phyloP scores from a whole-genome alignment of 2,113 vertebrate species.

The Herpetotheres cachinnans region DNA sequence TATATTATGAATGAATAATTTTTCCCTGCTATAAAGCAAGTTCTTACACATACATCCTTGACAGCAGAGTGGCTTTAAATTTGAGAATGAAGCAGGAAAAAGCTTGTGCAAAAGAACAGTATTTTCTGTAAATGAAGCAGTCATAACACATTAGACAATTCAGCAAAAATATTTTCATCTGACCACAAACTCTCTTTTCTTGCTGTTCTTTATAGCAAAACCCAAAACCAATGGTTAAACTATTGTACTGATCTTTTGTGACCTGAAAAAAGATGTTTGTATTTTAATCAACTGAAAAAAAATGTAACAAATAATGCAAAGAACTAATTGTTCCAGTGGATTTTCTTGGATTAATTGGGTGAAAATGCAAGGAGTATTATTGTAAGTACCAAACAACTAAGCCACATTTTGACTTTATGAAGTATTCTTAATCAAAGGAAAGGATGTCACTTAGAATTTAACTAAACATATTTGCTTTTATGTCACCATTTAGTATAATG shows the following conservation, averaged over 20 bases:
- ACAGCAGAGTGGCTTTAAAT: slow-evolving; percentile 80
- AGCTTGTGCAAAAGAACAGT: neutral
- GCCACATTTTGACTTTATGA: neutral
- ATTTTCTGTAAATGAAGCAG: neutral
- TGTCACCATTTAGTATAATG: neutral
- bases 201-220: neutral
- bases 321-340: neutral
- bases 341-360: neutral
- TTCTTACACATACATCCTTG: neutral
- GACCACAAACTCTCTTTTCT: neutral
- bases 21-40: neutral
- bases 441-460: slow-evolving; percentile 17
- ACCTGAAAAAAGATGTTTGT: neutral
- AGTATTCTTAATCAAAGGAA: neutral
- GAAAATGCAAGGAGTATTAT: neutral
- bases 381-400: neutral
- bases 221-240: neutral
- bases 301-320: neutral
- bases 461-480: slow-evolving; percentile 61
- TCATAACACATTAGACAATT: neutral
- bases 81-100: slow-evolving; percentile 63
- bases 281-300: neutral
- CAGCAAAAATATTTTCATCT: neutral
- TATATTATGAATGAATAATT: neutral
- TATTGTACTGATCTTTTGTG: neutral